Base-by-base conservation (phyloP, 2,113 vertebrate genomes). In the Notothenia rossii region DNA sequence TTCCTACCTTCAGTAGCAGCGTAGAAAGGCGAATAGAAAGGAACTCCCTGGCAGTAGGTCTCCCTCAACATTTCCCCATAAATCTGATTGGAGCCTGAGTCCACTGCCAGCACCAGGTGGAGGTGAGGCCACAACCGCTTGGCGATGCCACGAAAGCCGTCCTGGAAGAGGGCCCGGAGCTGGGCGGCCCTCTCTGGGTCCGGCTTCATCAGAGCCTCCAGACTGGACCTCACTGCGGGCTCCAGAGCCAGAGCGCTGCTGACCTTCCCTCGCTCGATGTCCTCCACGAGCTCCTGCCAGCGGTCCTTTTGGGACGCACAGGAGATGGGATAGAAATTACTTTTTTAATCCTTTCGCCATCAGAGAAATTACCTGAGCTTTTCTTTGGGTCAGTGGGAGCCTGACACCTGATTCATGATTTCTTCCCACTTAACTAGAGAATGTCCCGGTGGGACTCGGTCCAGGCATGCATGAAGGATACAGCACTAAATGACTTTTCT, bases 21-120 rank as follows among this genome's bases (percentile, higher is more conserved):
- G 2, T 98, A 99, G 78, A 97, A 95, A 0, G 98, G 97, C 0
- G 96, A 98, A 94, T 98, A 98, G 92, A 98, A 92, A 5, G 94
- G 92, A 33, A 98, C 89, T 17, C 96, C 97, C 81, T 85, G 78
- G 90, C 97, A 98, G 83, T 95, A 96, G 1, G 82, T 84, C 64
- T 90, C 94, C 72, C 68, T 69, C 66, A 99, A 91, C 85, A 93
- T 82, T 0, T 96, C 91, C 0, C 94, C 91, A 10, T 97, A 96
- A 86, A 86, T 94, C 92, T 96, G 94, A 2, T 93, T 14, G 0
- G 96, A 92, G 0, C 96, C 96, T 0, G 95, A 95, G 15, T 96
- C 96, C 69, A 96, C 90, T 2, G 94, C 93, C 81, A 97, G 92
- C 86, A 97, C 95, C 91, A 97, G 93, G 84, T 96, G 92, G 73